These are phyloP conservation scores for Panthera uncia DNA, from an alignment of 2,113 vertebrate species.

Conservation along the genomic window DNA sequence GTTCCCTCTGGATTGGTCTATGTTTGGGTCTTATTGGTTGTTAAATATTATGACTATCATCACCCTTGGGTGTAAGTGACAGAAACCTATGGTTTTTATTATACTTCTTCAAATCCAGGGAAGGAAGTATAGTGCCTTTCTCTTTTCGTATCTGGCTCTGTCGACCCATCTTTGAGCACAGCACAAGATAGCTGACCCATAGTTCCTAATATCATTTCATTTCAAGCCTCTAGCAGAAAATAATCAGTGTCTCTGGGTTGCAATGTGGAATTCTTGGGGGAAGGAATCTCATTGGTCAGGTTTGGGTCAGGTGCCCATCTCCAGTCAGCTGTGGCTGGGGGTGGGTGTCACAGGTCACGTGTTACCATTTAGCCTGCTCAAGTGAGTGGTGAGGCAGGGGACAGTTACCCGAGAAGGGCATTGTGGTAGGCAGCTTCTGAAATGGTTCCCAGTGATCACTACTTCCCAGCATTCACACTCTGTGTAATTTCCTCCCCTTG, in stretches of 20 bases:
- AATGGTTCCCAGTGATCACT: neutral
- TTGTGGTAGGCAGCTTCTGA: neutral
- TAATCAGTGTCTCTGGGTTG: neutral
- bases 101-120: neutral
- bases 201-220: neutral
- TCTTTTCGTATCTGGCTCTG: neutral
- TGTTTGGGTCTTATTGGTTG: neutral
- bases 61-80: neutral
- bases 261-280: neutral
- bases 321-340: neutral
- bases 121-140: neutral
- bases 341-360: neutral
- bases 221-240: neutral
- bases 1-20: neutral
- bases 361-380: neutral
- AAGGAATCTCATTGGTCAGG: neutral
- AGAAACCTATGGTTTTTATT: slow-evolving; percentile 3
- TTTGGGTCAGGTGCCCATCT: neutral
- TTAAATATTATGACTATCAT: slow-evolving; percentile 19
- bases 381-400: neutral
- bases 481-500: neutral
- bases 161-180: neutral
- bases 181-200: neutral
- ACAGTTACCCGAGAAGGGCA: neutral
- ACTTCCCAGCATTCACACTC: neutral